phyloP scores from a whole-genome alignment of 2,797 vertebrate genomes.

The Microcaecilia unicolor region DNA sequence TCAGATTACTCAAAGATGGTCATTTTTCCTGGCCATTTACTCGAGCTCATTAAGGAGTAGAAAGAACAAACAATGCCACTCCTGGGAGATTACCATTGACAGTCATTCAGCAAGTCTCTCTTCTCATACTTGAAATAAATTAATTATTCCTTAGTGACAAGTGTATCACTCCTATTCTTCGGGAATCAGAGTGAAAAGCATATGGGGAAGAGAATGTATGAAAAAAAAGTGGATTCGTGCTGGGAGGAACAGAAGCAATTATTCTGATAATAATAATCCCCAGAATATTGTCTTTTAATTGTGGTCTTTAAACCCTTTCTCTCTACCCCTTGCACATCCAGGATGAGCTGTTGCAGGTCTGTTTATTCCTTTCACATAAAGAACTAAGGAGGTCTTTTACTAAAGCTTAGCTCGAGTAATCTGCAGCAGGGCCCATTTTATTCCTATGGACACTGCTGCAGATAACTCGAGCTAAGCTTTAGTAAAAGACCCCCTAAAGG shows the following conservation, averaged over 20 bases:
- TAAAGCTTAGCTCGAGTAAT: too few species aligned
- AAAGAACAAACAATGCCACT: conserved; percentile 94
- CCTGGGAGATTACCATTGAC: conserved; percentile 92
- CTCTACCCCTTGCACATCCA: too few species aligned
- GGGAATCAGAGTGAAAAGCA: conserved; percentile 71
- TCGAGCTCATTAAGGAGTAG: conserved; percentile 96
- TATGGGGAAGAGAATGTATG: conserved; percentile 86
- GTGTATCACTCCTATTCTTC: conserved; percentile 83
- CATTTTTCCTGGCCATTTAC: conserved; percentile 93
- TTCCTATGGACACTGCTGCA: too few species aligned
- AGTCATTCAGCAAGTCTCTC: conserved; percentile 88
- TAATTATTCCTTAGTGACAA: conserved; percentile 97
- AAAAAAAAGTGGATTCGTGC: conserved; percentile 70
- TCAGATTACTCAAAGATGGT: conserved; percentile 86
- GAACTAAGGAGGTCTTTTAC: conserved; percentile 79
- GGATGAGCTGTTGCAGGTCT: too few species aligned
- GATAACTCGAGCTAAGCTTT: too few species aligned
- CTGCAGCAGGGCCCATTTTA: too few species aligned
- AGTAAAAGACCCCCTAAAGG: too few species aligned
- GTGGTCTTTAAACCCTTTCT: too few species aligned
- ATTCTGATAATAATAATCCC: conserved; percentile 87
- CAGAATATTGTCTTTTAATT: conserved; percentile 79
- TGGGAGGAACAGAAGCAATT: conserved; percentile 81
- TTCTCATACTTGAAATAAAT: conserved; percentile 99
- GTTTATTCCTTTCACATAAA: too few species aligned